Base-by-base conservation (phyloP, 1,140 invertebrate genomes). In the Euwallacea fornicatus region DNA sequence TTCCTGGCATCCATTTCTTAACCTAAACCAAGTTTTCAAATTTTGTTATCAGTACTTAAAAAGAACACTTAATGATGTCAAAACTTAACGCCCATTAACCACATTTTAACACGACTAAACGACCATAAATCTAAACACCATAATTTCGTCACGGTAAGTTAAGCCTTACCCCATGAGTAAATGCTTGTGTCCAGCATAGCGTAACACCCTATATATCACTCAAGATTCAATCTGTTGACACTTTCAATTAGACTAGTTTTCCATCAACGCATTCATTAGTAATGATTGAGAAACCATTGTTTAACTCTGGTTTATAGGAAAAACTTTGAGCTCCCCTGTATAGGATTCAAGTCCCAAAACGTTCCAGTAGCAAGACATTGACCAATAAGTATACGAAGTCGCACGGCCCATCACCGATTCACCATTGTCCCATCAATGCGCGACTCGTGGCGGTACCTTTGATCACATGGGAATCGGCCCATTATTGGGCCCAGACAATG, bases 361-460 rank as follows among this genome's bases (percentile, higher is more conserved):
- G 47, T 58, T 44, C 16, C 65, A 59, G 65, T 56, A 67, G 65
- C 65, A 67, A 67, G 43, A 67, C 55, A 59, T 47, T 59, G 54
- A 67, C 54, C 65, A 67, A 67, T 67, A 67, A 67, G 54, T 67
- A 67, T 67, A 67, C 65, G 21, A 67, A 67, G 42, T 67, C 65
- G 65, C 65, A 59, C 55, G 53, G 50, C 65, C 56, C 65, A 67
- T 67, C 65, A 67, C 65, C 55, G 42, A 67, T 67, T 67, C 65
- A 67, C 65, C 65, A 67, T 67, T 67, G 65, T 67, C 65, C 55
- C 65, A 58, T 65, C 63, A 53, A 54, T 65, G 53, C 55, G 65
- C 42, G 54, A 67, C 42, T 44, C 53, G 65, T 9, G 65, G 41
- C 65, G 65, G 65, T 46, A 42, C 55, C 55, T 67, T 67, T 67